A percentile compares a stretch with the other conserved stretches of the same genome.
Conservation (phyloP, 2,888 invertebrate genomes). For the Scaptomyza cyrtandrae region DNA sequence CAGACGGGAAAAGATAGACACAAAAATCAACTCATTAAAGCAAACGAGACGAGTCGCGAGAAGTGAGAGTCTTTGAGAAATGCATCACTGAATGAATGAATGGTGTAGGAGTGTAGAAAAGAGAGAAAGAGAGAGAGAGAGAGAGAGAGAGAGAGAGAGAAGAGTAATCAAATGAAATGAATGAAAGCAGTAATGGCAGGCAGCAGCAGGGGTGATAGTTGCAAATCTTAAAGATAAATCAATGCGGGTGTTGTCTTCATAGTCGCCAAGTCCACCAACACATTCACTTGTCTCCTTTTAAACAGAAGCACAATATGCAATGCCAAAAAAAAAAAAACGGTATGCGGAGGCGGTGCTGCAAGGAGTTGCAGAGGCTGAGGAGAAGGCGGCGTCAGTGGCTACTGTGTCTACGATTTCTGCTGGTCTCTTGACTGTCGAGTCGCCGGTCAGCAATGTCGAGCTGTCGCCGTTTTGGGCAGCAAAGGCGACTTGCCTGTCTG, state of each 20-base stretch:
- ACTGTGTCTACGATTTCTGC: slow-evolving; percentile 29
- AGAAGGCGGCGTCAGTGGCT: slow-evolving; percentile 24
- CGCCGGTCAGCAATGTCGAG: slow-evolving; percentile 40
- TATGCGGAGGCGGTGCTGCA: slow-evolving; percentile 47
- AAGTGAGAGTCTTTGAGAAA: slow-evolving; percentile 41
- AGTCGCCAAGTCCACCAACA: slow-evolving; percentile 27
- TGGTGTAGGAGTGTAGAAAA: neutral
- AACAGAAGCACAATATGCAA: slow-evolving; percentile 64
- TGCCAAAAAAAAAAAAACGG: slow-evolving; percentile 30
- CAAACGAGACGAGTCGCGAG: slow-evolving; percentile 22
- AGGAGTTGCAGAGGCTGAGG: slow-evolving; percentile 18
- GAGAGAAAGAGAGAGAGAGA: neutral
- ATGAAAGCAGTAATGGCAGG: neutral
- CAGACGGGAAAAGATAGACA: slow-evolving; percentile 23
- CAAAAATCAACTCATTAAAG: slow-evolving; percentile 74
- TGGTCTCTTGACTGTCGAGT: slow-evolving; percentile 16
- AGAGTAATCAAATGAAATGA: slow-evolving; percentile 1
- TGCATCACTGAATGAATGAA: slow-evolving; percentile 15
- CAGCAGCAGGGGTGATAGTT: slow-evolving; percentile 1
- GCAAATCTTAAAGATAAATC: slow-evolving; percentile 56
- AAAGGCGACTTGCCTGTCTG: slow-evolving; percentile 8
- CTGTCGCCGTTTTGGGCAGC: slow-evolving; percentile 14
- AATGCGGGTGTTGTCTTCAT: slow-evolving; percentile 72
- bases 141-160: slow-evolving; percentile 4
- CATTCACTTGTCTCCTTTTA: slow-evolving; percentile 71